Evolutionary conservation across 2,888 invertebrate genomes (phyloP), one percentile per base, ranked within the genome.

Genomic region (Nymphalis polychloros): DNA sequence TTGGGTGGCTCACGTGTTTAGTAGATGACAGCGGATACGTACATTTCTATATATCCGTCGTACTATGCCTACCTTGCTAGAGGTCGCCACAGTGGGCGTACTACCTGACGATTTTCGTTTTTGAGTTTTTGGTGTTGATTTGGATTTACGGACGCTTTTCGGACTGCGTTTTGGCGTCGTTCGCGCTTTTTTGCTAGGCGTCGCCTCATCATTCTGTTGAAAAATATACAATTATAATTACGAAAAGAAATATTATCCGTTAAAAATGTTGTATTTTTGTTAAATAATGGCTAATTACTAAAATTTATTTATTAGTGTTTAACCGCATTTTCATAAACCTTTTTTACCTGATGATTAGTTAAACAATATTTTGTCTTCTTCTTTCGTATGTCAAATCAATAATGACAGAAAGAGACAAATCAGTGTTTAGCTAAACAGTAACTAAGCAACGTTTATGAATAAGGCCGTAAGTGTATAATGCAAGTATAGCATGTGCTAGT

Each of bases 31-130:
- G 88, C 87, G 82, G 90, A 90, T 93, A 93, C 93, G 93, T 93
- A 93, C 93, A 90, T 93, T 87, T 93, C 90, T 92, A 93, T 93
- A 93, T 85, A 93, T 93, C 93, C 93, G 92, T 84, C 88, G 92
- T 84, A 93, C 93, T 88, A 93, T 93, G 93, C 93, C 93, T 93
- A 93, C 93, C 93, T 93, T 93, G 92, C 90, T 88, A 81, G 89
- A 81, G 83, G 78, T 79, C 84, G 91, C 86, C 88, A 84, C 87
- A 71, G 72, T 74, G 84, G 90, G 89, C 90, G 86, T 83, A 85
- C 87, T 90, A 90, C 90, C 89, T 90, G 89, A 70, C 77, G 90
- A 77, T 57, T 57, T 57, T 57, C 57, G 57, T 57, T 57, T 57
- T 57, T 57, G 57, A 41, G 82, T 81, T 76, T 78, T 78, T 68